Conservation (phyloP, 2,797 vertebrate species). For the Zalophus californianus region DNA sequence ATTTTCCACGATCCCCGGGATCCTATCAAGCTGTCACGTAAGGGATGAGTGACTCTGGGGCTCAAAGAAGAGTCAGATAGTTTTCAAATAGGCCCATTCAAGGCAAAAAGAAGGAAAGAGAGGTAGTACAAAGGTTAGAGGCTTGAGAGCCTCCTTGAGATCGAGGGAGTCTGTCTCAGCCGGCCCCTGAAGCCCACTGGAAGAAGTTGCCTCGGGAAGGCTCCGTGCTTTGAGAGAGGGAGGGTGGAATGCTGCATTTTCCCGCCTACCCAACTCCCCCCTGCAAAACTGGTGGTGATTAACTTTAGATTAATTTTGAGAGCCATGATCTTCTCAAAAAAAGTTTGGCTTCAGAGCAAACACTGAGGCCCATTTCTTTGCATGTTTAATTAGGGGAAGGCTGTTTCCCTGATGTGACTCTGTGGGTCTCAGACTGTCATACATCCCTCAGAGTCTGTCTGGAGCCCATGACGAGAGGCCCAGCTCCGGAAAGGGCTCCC, state of each 20-base stretch:
- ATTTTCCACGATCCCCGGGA: not conserved
- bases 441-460: not conserved
- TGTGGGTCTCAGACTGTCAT: not conserved
- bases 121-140: not conserved
- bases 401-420: not conserved
- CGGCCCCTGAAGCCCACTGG: not conserved
- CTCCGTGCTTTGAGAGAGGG: not conserved
- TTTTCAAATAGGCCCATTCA: not conserved
- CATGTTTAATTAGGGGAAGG: not conserved
- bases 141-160: not conserved
- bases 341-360: not conserved
- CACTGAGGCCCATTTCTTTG: not conserved
- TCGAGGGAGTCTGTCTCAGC: not conserved
- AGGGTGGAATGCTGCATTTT: accelerated
- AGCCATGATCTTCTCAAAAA: not conserved
- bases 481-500: not conserved
- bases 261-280: not conserved
- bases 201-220: not conserved
- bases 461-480: not conserved
- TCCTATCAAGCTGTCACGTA: not conserved
- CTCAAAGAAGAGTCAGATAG: not conserved
- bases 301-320: not conserved
- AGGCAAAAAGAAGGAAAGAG: not conserved
- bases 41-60: not conserved
- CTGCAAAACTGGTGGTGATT: not conserved